Evolutionary conservation across 1,140 invertebrate genomes (phyloP).

Genomic region (Zophobas atratus): DNA sequence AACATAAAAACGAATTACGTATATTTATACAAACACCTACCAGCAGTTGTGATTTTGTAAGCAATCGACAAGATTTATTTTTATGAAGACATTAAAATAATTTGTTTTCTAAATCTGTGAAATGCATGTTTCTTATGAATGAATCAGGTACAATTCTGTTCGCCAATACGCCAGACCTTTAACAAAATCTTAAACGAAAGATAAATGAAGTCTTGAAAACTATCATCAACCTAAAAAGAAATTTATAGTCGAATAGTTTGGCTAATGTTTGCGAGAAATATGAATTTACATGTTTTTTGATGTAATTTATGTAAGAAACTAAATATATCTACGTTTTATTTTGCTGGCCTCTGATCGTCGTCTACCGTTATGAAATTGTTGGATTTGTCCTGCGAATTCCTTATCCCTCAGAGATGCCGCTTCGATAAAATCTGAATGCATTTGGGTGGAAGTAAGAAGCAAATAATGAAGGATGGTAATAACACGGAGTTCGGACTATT

Average conservation of each 20-base stretch:
- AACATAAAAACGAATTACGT: neutral
- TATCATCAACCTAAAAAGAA: neutral
- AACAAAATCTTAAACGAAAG: constrained; percentile 11
- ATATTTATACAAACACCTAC: neutral
- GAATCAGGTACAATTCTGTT: neutral
- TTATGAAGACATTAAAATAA: too few species aligned
- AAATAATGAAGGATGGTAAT: constrained; percentile 42
- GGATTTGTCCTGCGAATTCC: constrained; percentile 19
- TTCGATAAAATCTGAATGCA: constrained; percentile 30
- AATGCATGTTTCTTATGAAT: constrained; percentile 10
- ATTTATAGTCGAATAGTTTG: constrained; percentile 25
- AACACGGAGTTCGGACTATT: constrained; percentile 49
- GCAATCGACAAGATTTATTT: neutral
- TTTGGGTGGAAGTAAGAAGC: constrained; percentile 29
- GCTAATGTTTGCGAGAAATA: constrained; percentile 16
- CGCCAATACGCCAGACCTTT: constrained; percentile 6
- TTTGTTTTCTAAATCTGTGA: neutral
- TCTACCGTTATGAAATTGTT: constrained; percentile 16
- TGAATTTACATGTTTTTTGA: constrained; percentile 19
- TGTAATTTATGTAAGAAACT: constrained; percentile 8
- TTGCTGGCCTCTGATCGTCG: neutral
- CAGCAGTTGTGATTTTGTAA: neutral
- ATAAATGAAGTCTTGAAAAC: constrained; percentile 27
- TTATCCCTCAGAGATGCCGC: constrained; percentile 13
- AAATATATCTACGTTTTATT: neutral